These are phyloP conservation scores for Trichosurus vulpecula DNA, from an alignment of 2,797 vertebrate species.

Conservation along the genomic window DNA sequence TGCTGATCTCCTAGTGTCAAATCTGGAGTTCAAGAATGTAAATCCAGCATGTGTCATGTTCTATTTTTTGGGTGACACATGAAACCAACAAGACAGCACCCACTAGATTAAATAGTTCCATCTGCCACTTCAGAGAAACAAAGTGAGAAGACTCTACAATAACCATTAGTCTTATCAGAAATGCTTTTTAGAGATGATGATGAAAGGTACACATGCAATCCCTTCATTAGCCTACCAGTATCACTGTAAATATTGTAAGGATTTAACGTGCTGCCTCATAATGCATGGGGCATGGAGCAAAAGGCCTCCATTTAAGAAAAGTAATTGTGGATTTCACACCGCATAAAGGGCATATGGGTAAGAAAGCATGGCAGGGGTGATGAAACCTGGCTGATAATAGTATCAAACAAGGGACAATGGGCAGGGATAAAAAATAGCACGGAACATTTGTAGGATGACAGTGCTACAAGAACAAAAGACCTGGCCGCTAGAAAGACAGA, in stretches of 20 bases:
- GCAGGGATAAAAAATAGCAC: constrained; percentile 28
- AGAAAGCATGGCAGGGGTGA: neutral
- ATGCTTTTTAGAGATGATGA: constrained; percentile 45
- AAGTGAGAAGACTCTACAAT: constrained; percentile 77
- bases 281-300: neutral
- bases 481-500: constrained; percentile 28
- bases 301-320: constrained; percentile 1
- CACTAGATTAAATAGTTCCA: constrained; percentile 82
- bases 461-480: constrained; percentile 40
- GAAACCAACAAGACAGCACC: constrained; percentile 80
- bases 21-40: constrained; percentile 79
- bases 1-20: constrained; percentile 66
- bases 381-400: constrained; percentile 20
- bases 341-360: constrained; percentile 13
- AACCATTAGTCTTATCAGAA: constrained; percentile 77
- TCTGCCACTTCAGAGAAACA: constrained; percentile 80
- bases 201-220: constrained; percentile 15
- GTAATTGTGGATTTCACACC: constrained; percentile 1
- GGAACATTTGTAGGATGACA: neutral
- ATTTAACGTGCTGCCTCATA: constrained; percentile 18
- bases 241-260: neutral
- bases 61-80: constrained; percentile 77
- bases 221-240: constrained; percentile 47
- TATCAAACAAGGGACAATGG: constrained; percentile 7
- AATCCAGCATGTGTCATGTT: constrained; percentile 79